Evolutionary conservation across 2,888 invertebrate species (phyloP), one percentile per base, ranked within the genome.

Genomic region (Horisme vitalbata): DNA sequence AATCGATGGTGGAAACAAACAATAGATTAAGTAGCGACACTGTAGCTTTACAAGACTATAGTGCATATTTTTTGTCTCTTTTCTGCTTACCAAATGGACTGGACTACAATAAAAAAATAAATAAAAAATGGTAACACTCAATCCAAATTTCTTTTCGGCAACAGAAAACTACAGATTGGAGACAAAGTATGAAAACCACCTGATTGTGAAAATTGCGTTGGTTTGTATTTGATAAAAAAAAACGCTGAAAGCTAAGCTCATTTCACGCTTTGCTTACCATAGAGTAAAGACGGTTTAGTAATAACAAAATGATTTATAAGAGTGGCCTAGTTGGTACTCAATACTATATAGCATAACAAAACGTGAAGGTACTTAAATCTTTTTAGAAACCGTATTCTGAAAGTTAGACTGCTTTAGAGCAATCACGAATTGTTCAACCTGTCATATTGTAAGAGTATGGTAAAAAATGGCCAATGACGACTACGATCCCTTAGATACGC

Each of bases 131-230:
- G 45, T 51, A 45, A 52, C 62, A 65, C 68, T 77, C 70, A 76
- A 68, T 68, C 61, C 64, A 71, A 63, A 63, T 65, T 61, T 59
- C 55, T 53, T 61, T 63, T 57, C 58, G 52, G 60, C 59, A 91
- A 91, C 93, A 98, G 99, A 99, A 92, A 99, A 99, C 92, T 98
- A 98, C 92, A 95, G 98, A 70, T 94, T 97, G 83, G 97, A 98
- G 91, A 97, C 97, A 84, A 96, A 97, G 87, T 98, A 98, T 91
- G 98, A 98, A 91, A 98, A 97, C 86, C 97, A 98, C 91, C 94
- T 99, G 85, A 97, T 99, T 91, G 95, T 96, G 89, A 99, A 99
- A 93, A 96, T 99, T 88, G 96, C 98, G 75, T 93, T 98, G 93
- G 95, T 95, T 93, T 92, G 94, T 93, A 93, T 92, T 76, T 63